phyloP scores from a whole-genome alignment of 1,140 invertebrate genomes.

The Drosophila truncata region DNA sequence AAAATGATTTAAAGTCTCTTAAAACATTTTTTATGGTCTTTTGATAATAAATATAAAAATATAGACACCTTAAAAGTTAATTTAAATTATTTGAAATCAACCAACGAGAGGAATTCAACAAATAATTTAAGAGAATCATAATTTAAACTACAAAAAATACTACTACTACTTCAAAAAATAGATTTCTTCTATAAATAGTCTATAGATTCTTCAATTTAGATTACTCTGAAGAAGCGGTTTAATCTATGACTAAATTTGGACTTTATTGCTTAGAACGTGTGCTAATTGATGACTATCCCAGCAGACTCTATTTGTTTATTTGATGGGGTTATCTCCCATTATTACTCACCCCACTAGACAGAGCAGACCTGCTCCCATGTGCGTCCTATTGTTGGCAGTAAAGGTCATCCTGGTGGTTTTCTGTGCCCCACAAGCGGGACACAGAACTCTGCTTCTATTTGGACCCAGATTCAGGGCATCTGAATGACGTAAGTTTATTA shows the following conservation, averaged over 20 bases:
- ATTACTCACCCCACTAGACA: slow-evolving; percentile 87
- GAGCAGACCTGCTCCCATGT: slow-evolving; percentile 87
- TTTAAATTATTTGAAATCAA: too few relatives aligned
- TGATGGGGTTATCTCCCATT: neutral
- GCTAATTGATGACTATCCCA: neutral
- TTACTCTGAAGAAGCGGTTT: neutral
- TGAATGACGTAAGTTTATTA: slow-evolving; percentile 33
- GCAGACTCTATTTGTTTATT: neutral
- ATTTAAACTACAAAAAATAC: too few relatives aligned
- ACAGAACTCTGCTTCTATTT: slow-evolving; percentile 85
- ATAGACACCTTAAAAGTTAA: too few relatives aligned
- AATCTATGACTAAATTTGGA: neutral
- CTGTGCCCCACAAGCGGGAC: slow-evolving; percentile 87
- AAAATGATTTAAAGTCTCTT: too few relatives aligned
- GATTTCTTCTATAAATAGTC: too few relatives aligned
- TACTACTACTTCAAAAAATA: too few relatives aligned
- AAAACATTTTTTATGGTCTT: too few relatives aligned
- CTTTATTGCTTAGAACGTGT: neutral
- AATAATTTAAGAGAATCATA: too few relatives aligned
- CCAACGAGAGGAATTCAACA: too few relatives aligned
- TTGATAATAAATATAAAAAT: too few relatives aligned
- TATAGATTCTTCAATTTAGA: neutral
- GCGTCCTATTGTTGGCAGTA: slow-evolving; percentile 87
- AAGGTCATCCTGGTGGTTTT: slow-evolving; percentile 86
- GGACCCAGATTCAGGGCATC: slow-evolving; percentile 85